Evolutionary conservation across 1,140 invertebrate genomes (phyloP).

Genomic region (Drosophila funebris): DNA sequence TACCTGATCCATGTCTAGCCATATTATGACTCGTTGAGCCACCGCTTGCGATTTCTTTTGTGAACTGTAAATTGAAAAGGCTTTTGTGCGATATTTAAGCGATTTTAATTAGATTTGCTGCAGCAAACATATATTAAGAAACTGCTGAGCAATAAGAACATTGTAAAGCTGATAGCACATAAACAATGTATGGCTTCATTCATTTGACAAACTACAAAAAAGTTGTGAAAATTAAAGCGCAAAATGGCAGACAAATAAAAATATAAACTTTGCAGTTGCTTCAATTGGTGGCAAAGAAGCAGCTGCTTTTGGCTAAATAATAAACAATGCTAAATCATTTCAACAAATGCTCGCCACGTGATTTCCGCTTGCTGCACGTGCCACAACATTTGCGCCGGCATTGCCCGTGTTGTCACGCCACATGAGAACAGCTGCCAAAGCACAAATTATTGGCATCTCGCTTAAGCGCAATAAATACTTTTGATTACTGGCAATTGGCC

Average conservation of each 20-base stretch:
- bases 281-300: neutral
- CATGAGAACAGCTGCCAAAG: constrained; percentile 51
- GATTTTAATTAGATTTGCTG: too few relatives aligned
- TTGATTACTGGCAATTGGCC: constrained; percentile 73
- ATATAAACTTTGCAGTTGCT: constrained; percentile 8
- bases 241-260: constrained; percentile 2
- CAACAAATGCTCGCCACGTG: constrained; percentile 72
- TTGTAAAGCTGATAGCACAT: too few relatives aligned
- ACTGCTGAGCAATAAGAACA: too few relatives aligned
- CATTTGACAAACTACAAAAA: too few relatives aligned
- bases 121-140: too few relatives aligned
- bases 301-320: constrained; percentile 46
- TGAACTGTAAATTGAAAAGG: too few relatives aligned
- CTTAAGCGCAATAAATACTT: constrained; percentile 78
- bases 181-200: too few relatives aligned
- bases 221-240: neutral
- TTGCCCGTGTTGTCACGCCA: neutral
- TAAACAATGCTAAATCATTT: constrained; percentile 75
- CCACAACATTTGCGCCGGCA: constrained; percentile 21
- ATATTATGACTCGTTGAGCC: too few relatives aligned
- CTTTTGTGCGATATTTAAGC: too few relatives aligned
- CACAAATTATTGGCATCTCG: constrained; percentile 76
- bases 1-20: too few relatives aligned
- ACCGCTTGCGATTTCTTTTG: too few relatives aligned
- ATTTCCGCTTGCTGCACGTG: constrained; percentile 70